Evolutionary conservation across 2,888 invertebrate species (phyloP).

Genomic region (Drosophila pseudotakahashii): DNA sequence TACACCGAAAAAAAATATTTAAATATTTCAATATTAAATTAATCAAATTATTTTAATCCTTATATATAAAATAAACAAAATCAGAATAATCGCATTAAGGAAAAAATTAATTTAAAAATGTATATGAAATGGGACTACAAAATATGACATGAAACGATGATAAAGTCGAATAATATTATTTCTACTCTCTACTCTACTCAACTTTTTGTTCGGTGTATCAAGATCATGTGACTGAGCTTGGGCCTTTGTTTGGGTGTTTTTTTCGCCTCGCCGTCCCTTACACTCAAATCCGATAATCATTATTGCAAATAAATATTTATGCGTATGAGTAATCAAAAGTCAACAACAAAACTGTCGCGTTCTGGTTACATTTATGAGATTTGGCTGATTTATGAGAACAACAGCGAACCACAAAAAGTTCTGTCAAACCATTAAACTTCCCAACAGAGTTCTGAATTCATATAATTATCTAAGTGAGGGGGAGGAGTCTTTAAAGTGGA

Average conservation of each 20-base stretch:
- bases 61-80: no score
- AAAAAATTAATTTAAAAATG: no score
- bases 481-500: conserved; percentile 13
- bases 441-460: conserved; percentile 18
- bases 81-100: no score
- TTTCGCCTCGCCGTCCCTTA: neutral
- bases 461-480: conserved; percentile 37
- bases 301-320: conserved; percentile 63
- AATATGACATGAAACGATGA: no score
- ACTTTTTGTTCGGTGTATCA: neutral
- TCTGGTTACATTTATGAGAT: conserved; percentile 25
- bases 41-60: no score
- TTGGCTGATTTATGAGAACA: conserved; percentile 21
- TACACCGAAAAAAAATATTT: conserved; percentile 1
- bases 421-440: conserved; percentile 18
- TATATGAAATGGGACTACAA: no score
- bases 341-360: conserved; percentile 21
- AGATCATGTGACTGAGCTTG: conserved; percentile 53
- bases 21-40: no score
- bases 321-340: conserved; percentile 62
- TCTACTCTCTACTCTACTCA: neutral
- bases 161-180: no score
- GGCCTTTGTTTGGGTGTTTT: conserved; percentile 33
- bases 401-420: neutral
- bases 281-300: conserved; percentile 49